A percentile compares a stretch with the other conserved stretches of the same genome.
Conservation (phyloP, 2,113 vertebrate genomes). For the Trogon surrucura region DNA sequence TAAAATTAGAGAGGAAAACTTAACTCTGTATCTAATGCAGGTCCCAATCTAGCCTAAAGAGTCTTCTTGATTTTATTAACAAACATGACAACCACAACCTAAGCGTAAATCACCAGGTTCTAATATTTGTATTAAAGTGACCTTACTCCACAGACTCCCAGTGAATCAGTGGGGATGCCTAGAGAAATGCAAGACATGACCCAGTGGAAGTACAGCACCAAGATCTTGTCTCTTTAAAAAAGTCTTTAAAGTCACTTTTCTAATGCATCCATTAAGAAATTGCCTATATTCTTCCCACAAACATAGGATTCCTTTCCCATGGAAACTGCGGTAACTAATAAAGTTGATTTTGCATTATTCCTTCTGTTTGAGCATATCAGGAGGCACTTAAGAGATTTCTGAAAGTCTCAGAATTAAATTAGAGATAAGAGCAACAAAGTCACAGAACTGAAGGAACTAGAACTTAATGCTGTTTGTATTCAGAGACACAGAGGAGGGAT, state of each 20-base stretch:
- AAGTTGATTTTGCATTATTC: neutral
- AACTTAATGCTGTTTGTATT: neutral
- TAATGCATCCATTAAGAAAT: neutral
- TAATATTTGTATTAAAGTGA: neutral
- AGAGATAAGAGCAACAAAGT: neutral
- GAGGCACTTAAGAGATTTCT: neutral
- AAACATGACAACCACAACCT: neutral
- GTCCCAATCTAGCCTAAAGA: neutral
- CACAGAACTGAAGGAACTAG: neutral
- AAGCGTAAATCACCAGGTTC: neutral
- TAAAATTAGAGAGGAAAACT: neutral
- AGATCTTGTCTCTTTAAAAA: neutral
- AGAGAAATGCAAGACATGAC: neutral
- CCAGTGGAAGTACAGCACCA: neutral
- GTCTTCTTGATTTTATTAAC: neutral
- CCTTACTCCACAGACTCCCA: neutral
- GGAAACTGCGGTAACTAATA: neutral
- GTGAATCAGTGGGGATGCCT: neutral
- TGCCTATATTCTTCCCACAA: neutral
- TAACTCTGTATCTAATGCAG: neutral
- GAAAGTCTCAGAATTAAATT: neutral
- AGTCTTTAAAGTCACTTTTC: neutral
- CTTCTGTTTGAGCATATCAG: neutral
- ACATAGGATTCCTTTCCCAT: neutral
- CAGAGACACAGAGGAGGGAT: accelerated